A percentile compares a stretch with the other conserved stretches of the same genome.
Conservation (phyloP, 2,113 vertebrate genomes). For the Tetrao urogallus region DNA sequence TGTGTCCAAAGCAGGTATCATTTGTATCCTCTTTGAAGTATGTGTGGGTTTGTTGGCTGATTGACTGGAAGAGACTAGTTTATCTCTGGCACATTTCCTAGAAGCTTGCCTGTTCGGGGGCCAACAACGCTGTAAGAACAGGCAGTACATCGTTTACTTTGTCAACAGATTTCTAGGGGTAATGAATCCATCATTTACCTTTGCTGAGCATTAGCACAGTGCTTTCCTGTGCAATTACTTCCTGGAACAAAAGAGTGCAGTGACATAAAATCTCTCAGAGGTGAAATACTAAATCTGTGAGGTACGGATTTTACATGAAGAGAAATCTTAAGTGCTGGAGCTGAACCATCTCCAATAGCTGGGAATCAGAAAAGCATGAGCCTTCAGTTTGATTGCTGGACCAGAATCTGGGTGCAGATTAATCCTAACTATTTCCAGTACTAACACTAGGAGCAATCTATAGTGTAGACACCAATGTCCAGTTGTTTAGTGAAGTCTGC, state of each 20-base stretch:
- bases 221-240: not conserved
- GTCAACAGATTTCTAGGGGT: not conserved
- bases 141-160: conserved; percentile 40
- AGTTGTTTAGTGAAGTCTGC: not conserved
- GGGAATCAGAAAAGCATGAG: not conserved
- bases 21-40: not conserved
- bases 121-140: conserved; percentile 16
- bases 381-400: not conserved
- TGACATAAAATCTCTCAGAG: not conserved
- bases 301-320: not conserved
- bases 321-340: not conserved
- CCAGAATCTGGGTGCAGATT: not conserved
- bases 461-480: not conserved
- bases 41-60: not conserved
- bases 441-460: not conserved
- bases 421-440: not conserved
- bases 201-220: conserved; percentile 4
- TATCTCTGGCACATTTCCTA: conserved; percentile 25
- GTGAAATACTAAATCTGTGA: not conserved
- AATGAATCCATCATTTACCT: conserved; percentile 44
- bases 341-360: not conserved
- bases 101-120: conserved; percentile 1
- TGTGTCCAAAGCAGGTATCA: conserved; percentile 23
- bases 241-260: not conserved
- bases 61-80: not conserved